These are phyloP conservation scores for Andinoacara biseriatus DNA, from an alignment of 2,113 vertebrate species.

Conservation along the genomic window DNA sequence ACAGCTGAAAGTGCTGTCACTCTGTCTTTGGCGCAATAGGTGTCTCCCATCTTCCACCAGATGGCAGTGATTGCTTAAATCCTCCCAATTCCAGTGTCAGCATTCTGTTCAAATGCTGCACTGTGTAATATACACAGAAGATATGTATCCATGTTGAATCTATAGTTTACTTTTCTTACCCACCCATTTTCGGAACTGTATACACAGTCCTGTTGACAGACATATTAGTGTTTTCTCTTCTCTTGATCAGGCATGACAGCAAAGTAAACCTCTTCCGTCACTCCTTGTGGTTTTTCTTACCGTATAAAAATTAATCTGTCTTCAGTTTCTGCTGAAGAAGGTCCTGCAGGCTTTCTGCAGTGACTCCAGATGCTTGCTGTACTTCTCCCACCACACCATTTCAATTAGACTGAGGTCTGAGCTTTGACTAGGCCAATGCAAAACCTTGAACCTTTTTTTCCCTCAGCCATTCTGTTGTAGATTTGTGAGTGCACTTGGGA, in stretches of 20 bases:
- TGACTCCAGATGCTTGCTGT: slow-evolving; percentile 84
- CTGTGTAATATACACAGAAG: not conserved
- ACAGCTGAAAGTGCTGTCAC: not conserved
- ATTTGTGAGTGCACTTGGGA: not conserved
- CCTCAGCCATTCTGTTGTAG: not conserved
- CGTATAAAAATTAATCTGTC: slow-evolving; percentile 81
- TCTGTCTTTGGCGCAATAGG: not conserved
- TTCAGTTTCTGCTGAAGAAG: slow-evolving; percentile 84
- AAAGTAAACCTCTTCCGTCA: not conserved
- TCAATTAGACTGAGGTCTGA: not conserved
- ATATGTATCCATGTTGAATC: not conserved
- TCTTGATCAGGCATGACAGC: not conserved
- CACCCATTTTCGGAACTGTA: not conserved
- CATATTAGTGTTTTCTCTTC: not conserved
- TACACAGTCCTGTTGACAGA: not conserved
- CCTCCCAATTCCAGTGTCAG: not conserved
- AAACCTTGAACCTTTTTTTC: no score
- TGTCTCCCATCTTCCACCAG: slow-evolving; percentile 36
- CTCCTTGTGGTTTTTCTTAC: slow-evolving; percentile 51
- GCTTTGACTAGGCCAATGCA: no score
- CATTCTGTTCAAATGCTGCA: not conserved
- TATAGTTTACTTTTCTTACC: not conserved
- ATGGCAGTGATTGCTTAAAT: slow-evolving; percentile 35
- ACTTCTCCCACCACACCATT: slow-evolving; percentile 71
- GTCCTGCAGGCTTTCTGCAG: slow-evolving; percentile 81